A percentile compares a stretch with the other conserved stretches of the same genome.
phyloP scores from a whole-genome alignment of 2,113 vertebrate genomes.

The Zosterops pallidus region DNA sequence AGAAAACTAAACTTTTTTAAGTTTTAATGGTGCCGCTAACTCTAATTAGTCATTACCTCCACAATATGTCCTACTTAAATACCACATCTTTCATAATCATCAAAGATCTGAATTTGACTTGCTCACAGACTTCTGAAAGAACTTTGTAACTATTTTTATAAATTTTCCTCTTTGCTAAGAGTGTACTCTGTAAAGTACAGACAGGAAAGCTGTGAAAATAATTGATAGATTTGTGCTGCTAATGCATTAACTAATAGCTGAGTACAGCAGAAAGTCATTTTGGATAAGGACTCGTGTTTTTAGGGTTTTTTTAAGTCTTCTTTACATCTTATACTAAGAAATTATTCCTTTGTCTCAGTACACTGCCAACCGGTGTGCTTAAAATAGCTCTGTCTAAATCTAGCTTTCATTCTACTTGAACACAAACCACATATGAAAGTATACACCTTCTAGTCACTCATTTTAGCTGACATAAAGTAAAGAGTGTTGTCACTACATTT shows the following conservation, averaged over 20 bases:
- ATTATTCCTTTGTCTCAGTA: background rate
- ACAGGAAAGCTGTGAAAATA: background rate
- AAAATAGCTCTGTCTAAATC: background rate
- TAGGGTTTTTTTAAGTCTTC: fast-evolving
- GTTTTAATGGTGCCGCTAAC: background rate
- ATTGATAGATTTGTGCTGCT: background rate
- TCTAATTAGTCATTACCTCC: background rate
- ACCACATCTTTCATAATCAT: background rate
- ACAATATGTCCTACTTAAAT: background rate
- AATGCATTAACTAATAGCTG: background rate
- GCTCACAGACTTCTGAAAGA: background rate
- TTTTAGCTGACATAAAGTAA: background rate
- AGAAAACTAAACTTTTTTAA: background rate
- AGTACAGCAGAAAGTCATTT: background rate
- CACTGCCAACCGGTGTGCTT: background rate
- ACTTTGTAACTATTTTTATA: background rate
- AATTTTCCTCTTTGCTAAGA: background rate
- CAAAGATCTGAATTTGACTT: background rate
- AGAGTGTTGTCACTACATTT: background rate
- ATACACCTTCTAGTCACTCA: background rate
- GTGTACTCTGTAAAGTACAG: background rate
- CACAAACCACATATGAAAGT: fast-evolving
- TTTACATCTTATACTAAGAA: background rate
- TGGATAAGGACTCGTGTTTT: background rate
- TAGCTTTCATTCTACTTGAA: background rate